phyloP scores from a whole-genome alignment of 1,140 invertebrate genomes.

The Oryctes rhinoceros region DNA sequence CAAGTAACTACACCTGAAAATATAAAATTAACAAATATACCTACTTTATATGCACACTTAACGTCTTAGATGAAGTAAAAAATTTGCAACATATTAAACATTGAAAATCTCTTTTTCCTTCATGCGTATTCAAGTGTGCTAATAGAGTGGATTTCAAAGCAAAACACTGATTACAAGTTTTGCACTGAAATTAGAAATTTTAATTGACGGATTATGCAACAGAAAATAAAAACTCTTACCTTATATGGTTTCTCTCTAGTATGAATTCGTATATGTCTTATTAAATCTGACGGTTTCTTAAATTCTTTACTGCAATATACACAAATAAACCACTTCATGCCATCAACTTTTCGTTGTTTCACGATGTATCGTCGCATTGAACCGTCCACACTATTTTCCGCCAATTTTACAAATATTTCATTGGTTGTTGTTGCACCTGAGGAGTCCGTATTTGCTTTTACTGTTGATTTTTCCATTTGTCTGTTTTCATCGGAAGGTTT shows the following conservation, averaged over 20 bases:
- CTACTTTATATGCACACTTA: slow-evolving; percentile 48
- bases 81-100: slow-evolving; percentile 46
- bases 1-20: not conserved
- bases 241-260: slow-evolving; percentile 58
- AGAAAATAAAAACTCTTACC: slow-evolving; percentile 19
- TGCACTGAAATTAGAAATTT: slow-evolving; percentile 49
- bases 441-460: not conserved
- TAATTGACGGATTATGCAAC: not conserved
- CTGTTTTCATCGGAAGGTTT: slow-evolving; percentile 2
- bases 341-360: slow-evolving; percentile 54
- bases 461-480: slow-evolving; percentile 18
- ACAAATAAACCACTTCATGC: slow-evolving; percentile 56
- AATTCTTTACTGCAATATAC: slow-evolving; percentile 56
- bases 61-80: slow-evolving; percentile 43
- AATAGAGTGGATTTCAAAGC: slow-evolving; percentile 54
- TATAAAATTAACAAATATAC: slow-evolving; percentile 16
- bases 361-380: slow-evolving; percentile 51
- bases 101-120: slow-evolving; percentile 38
- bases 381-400: slow-evolving; percentile 49
- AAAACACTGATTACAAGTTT: slow-evolving; percentile 52
- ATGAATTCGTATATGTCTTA: slow-evolving; percentile 58
- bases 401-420: slow-evolving; percentile 47
- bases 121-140: slow-evolving; percentile 53
- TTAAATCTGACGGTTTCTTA: slow-evolving; percentile 60
- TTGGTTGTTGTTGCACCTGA: not conserved